Evolutionary conservation across 92 coral and sea anemone genomes (phyloP), one percentile per base, ranked within the genome.

Genomic region (Paramuricea clavata): DNA sequence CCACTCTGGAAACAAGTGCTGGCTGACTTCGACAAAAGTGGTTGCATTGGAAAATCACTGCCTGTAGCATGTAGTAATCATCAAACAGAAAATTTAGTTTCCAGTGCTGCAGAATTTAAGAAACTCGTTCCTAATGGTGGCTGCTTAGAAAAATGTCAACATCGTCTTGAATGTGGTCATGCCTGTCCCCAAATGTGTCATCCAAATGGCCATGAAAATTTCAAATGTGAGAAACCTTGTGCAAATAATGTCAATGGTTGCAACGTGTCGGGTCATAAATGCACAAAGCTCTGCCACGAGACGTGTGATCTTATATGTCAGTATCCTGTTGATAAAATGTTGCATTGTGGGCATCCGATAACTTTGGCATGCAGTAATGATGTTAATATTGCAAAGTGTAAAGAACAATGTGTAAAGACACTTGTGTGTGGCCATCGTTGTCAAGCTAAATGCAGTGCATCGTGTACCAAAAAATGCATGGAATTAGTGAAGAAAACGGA

Each of bases 361-460:
- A 26, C 81, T 13, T 88, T 71, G 22, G 69, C 19, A n/a, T 95
- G 98, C 76, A 52, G 94, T 26, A 34, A 17, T 2, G 85, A 85
- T 47, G 15, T 61, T 5, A 59, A 32, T 0, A 35, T 27, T 6
- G 78, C 85, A 1, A 57, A 71, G 57, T 95, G 98, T 80, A 75
- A 69, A 57, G 87, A 89, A 39, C 85, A 47, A 27, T 95, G 98
- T 69, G 87, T 85, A 28, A 84, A 90, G 67, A 70, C 32, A 34
- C 87, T 95, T 8, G 17, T 43, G 28, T 95, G 98, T 69, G 94
- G 93, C 22, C 98, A 95, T 85, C 94, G 69, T 5, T 95, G 98
- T 70, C 98, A 95, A 87, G 50, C 65, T 13, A 22, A 17, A 49
- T 95, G 98, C 62, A 72, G 90, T 31, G 54, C 34, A 68, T 87